These are phyloP conservation scores for Microchirus variegatus DNA, from an alignment of 2,797 vertebrate species.

Conservation along the genomic window DNA sequence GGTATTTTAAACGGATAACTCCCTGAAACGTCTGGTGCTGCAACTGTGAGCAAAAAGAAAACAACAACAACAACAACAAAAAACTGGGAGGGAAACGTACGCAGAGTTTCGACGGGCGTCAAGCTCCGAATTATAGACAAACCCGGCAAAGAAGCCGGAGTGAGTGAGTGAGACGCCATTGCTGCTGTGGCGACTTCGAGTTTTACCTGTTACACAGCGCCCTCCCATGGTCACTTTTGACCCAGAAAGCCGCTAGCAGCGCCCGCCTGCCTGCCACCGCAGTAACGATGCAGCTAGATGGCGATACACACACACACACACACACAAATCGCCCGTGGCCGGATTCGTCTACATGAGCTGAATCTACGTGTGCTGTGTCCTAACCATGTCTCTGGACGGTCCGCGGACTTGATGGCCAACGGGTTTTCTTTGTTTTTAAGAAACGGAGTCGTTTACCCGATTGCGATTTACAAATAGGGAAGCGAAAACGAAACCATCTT, in stretches of 20 bases:
- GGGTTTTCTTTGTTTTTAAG: no score
- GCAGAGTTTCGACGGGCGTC: constrained; percentile 60
- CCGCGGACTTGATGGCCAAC: constrained; percentile 15
- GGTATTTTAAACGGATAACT: constrained; percentile 69
- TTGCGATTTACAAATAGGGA: no score
- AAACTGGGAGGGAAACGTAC: constrained; percentile 58
- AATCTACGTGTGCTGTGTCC: constrained; percentile 79
- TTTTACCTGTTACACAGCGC: no score
- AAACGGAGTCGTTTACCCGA: no score
- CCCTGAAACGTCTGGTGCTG: constrained; percentile 79
- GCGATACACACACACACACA: no score
- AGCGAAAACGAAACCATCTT: no score
- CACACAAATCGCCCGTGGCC: no score
- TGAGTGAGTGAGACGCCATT: background rate
- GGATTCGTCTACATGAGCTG: constrained; percentile 39
- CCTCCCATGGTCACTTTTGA: no score
- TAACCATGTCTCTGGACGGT: constrained; percentile 66
- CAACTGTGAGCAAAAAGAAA: constrained; percentile 76
- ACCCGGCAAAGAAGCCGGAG: background rate
- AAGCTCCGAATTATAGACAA: constrained; percentile 59
- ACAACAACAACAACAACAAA: constrained; percentile 19
- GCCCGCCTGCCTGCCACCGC: no score
- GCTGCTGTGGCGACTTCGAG: background rate
- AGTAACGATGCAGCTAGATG: no score
- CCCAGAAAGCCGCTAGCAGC: no score